Percentiles rank a stretch among this genome's conserved stretches.
These are phyloP conservation scores for Protosalanx chinensis DNA, from an alignment of 2,797 vertebrate genomes.

Conservation along the genomic window DNA sequence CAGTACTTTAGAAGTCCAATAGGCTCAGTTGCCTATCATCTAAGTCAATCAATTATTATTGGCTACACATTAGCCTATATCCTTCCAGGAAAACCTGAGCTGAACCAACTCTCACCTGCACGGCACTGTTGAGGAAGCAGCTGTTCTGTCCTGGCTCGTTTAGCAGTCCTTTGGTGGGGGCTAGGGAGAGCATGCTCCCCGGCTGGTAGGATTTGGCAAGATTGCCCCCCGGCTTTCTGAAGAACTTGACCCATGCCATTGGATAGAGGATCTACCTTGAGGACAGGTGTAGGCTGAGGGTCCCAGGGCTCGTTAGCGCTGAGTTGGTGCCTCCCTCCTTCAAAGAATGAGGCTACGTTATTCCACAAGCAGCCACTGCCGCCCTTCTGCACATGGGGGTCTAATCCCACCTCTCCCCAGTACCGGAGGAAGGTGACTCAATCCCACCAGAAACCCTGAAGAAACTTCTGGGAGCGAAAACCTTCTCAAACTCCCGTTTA, in stretches of 20 bases:
- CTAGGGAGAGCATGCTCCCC: slow-evolving; percentile 92
- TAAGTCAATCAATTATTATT: too few species aligned
- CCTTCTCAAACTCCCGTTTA: background rate
- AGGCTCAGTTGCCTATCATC: too few species aligned
- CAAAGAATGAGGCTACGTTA: slow-evolving; percentile 57
- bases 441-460: background rate
- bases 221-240: slow-evolving; percentile 87
- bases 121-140: slow-evolving; percentile 98
- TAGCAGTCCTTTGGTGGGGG: slow-evolving; percentile 94
- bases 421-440: slow-evolving; percentile 31
- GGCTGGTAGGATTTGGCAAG: slow-evolving; percentile 92
- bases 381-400: slow-evolving; percentile 62
- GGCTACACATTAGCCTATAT: too few species aligned
- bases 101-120: slow-evolving; percentile 83
- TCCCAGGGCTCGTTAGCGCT: slow-evolving; percentile 16
- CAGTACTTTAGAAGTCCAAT: too few species aligned
- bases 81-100: background rate
- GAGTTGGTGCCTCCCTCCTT: slow-evolving; percentile 32
- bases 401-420: slow-evolving; percentile 45
- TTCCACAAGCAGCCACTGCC: slow-evolving; percentile 58
- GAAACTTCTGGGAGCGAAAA: slow-evolving; percentile 5
- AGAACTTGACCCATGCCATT: slow-evolving; percentile 97
- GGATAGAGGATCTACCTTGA: slow-evolving; percentile 62
- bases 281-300: slow-evolving; percentile 35
- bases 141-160: slow-evolving; percentile 98